Conservation (phyloP, 2,888 invertebrate genomes). For the Acanthopleura granulata region DNA sequence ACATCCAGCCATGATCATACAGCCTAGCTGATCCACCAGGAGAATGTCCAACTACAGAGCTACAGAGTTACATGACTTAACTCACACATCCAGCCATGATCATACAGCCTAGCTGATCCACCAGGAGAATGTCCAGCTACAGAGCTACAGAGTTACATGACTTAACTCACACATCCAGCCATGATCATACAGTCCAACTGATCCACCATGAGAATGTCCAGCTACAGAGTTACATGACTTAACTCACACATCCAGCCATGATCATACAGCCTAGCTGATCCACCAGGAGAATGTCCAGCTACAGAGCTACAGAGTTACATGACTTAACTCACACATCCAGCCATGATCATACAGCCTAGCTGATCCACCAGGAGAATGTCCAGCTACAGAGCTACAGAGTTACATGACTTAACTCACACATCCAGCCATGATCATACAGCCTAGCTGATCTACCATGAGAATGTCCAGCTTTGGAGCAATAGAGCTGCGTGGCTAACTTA, state of each 20-base stretch:
- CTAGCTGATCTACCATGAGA: conserved; percentile 96
- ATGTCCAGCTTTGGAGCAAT: conserved; percentile 86
- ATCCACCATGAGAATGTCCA: conserved; percentile 94
- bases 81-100: conserved; percentile 81
- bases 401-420: conserved; percentile 60
- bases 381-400: conserved; percentile 78
- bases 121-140: conserved; percentile 91
- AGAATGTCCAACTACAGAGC: conserved; percentile 80
- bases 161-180: conserved; percentile 74
- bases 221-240: too few species aligned
- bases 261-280: conserved; percentile 99
- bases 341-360: conserved; percentile 97
- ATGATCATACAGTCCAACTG: conserved; percentile 98
- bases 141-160: conserved; percentile 75
- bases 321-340: conserved; percentile 72
- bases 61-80: conserved; percentile 23
- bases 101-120: conserved; percentile 98
- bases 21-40: conserved; percentile 97
- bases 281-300: conserved; percentile 91
- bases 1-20: conserved; percentile 90
- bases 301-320: not conserved
- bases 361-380: conserved; percentile 97
- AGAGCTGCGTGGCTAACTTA: conserved; percentile 43
- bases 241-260: conserved; percentile 78
- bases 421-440: conserved; percentile 94